Evolutionary conservation across 1,140 invertebrate genomes (phyloP).

Genomic region (Bombus polaris): DNA sequence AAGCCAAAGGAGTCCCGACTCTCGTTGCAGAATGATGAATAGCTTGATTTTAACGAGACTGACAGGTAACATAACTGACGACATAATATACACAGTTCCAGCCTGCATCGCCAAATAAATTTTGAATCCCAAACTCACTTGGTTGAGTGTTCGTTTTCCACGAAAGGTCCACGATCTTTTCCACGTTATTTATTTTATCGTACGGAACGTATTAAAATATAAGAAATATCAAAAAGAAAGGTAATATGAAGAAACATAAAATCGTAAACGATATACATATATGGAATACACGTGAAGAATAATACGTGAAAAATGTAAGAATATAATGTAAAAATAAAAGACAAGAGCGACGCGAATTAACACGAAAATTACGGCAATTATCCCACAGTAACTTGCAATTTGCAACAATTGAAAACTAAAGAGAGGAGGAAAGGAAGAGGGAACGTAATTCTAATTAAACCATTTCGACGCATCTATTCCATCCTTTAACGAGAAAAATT

Average conservation of each 20-base stretch:
- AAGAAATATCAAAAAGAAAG: too few relatives aligned
- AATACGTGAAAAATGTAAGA: too few relatives aligned
- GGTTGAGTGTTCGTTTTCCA: neutral
- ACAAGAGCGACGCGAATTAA: neutral
- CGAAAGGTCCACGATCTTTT: neutral
- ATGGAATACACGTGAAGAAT: too few relatives aligned
- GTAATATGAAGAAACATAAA: too few relatives aligned
- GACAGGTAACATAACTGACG: neutral
- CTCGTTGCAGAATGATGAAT: neutral
- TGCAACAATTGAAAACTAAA: neutral
- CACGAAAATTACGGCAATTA: neutral
- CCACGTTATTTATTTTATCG: too few relatives aligned
- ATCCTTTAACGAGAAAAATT: slow-evolving; percentile 35
- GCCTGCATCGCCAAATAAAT: neutral
- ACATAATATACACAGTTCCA: neutral
- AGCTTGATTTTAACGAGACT: neutral
- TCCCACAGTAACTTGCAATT: neutral
- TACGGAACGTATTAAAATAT: too few relatives aligned
- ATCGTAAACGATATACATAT: too few relatives aligned
- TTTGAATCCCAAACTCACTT: neutral
- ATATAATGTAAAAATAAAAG: too few relatives aligned
- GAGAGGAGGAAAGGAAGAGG: neutral
- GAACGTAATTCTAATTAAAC: neutral
- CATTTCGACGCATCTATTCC: neutral
- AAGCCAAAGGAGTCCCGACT: neutral